Evolutionary conservation across 2,888 invertebrate genomes (phyloP).

Genomic region (Philonicus albiceps): DNA sequence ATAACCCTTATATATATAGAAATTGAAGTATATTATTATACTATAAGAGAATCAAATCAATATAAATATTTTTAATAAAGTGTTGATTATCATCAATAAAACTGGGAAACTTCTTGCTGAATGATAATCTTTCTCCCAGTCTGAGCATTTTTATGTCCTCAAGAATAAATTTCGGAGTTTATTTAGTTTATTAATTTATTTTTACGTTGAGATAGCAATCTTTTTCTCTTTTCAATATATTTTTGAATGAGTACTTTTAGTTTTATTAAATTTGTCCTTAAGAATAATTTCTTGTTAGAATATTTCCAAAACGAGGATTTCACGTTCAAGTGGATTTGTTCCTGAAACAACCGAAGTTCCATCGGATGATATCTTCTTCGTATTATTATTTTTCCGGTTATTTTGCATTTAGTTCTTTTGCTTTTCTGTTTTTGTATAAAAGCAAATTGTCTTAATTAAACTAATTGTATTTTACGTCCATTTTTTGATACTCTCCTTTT

Average conservation of each 20-base stretch:
- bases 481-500: constrained; percentile 14
- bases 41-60: background rate
- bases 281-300: constrained; percentile 20
- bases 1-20: background rate
- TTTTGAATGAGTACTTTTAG: constrained; percentile 19
- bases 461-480: background rate
- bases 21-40: background rate
- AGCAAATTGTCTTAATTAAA: background rate
- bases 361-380: constrained; percentile 45
- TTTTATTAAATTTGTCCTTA: constrained; percentile 21
- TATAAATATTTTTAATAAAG: background rate
- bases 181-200: background rate
- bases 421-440: constrained; percentile 2
- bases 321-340: constrained; percentile 48
- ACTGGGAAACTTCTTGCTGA: background rate
- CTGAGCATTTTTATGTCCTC: constrained; percentile 38
- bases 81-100: background rate
- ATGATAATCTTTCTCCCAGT: background rate
- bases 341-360: constrained; percentile 63
- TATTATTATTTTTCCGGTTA: constrained; percentile 9
- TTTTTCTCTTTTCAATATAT: constrained; percentile 17
- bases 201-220: constrained; percentile 2
- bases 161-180: background rate
- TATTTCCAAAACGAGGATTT: constrained; percentile 20
- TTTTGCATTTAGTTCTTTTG: constrained; percentile 6